Evolutionary conservation across 2,888 invertebrate species (phyloP).

Genomic region (Eupithecia centaureata): DNA sequence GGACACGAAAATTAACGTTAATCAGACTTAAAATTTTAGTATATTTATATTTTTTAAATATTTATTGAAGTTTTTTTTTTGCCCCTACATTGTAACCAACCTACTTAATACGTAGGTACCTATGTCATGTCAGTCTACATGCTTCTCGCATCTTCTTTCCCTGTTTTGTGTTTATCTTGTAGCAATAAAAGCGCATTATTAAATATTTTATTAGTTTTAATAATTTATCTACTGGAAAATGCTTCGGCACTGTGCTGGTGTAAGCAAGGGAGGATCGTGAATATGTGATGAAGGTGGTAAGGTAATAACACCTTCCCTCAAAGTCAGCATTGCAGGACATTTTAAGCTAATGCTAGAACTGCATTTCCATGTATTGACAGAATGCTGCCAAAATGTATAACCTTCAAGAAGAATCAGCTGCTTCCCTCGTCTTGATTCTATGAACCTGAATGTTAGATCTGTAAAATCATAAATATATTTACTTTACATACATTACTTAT

Average conservation of each 20-base stretch:
- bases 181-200: conserved; percentile 22
- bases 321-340: neutral
- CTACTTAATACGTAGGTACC: too few relatives aligned
- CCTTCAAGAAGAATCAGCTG: neutral
- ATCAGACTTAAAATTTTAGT: too few relatives aligned
- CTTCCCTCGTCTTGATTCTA: neutral
- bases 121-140: too few relatives aligned
- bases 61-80: too few relatives aligned
- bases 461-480: neutral
- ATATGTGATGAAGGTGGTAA: neutral
- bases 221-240: neutral
- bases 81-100: too few relatives aligned
- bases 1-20: too few relatives aligned
- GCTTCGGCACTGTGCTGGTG: neutral
- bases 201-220: neutral
- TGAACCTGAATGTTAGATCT: neutral
- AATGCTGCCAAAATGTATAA: neutral
- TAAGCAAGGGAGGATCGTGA: neutral
- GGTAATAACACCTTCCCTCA: neutral
- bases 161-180: conserved; percentile 48
- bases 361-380: neutral
- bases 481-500: neutral
- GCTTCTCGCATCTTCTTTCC: too few relatives aligned
- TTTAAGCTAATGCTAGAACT: neutral
- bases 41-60: too few relatives aligned